phyloP scores from a whole-genome alignment of 2,888 invertebrate species.

The Mayetiola destructor region DNA sequence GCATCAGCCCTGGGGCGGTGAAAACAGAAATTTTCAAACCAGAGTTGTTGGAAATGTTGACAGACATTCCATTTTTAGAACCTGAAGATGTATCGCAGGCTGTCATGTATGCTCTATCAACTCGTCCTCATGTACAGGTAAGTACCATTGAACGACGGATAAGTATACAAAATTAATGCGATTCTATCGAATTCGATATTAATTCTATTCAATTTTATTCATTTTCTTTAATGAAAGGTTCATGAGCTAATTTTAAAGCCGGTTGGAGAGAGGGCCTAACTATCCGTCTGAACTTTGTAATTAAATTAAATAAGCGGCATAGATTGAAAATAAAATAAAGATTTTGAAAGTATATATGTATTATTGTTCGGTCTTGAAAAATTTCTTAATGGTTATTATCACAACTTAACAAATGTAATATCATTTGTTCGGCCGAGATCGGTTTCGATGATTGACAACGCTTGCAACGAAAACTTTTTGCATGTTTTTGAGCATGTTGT shows the following conservation, averaged over 20 bases:
- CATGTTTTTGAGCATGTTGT: not conserved
- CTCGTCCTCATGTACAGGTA: constrained; percentile 25
- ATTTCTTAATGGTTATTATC: not conserved
- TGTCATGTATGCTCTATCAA: constrained; percentile 29
- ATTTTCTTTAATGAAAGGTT: constrained; percentile 4
- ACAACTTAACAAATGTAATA: not conserved
- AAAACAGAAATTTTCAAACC: constrained; percentile 22
- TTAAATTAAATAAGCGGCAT: too few species aligned
- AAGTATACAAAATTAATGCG: not conserved
- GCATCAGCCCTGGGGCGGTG: constrained; percentile 26
- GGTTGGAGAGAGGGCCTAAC: too few species aligned
- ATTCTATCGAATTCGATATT: not conserved
- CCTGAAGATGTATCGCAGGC: constrained; percentile 33
- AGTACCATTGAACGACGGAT: not conserved
- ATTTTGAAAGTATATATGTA: too few species aligned
- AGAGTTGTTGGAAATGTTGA: constrained; percentile 18
- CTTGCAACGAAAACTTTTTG: not conserved
- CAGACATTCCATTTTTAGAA: constrained; percentile 22
- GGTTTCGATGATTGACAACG: not conserved
- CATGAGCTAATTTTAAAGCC: constrained; percentile 17
- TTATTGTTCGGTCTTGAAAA: too few species aligned
- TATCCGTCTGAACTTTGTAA: too few species aligned
- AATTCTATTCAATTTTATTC: not conserved
- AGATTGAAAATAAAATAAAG: too few species aligned
- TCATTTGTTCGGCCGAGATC: not conserved